Evolutionary conservation across 2,113 vertebrate species (phyloP), one percentile per base, ranked within the genome.

Genomic region (Spizaetus ornatus): DNA sequence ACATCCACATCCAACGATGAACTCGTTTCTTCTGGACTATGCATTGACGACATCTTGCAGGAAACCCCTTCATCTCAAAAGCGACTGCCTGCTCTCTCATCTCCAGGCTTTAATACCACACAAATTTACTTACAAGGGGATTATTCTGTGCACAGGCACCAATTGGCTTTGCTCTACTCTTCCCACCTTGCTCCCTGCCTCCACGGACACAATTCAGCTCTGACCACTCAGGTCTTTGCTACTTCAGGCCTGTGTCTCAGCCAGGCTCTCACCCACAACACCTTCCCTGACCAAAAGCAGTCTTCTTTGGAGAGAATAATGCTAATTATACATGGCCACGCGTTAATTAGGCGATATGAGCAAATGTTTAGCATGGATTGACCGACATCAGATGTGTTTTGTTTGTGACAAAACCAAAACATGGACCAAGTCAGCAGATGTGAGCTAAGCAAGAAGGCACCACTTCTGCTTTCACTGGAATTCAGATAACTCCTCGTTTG

Each of bases 31-130:
- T 21, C 58, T 26, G 26, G 40, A 11, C 58, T 10, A 7, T 1
- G 2, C n/a, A 1, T 2, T 5, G 36, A 21, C 0, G 7, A 13
- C 7, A 1, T 4, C 59, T 23, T 3, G 29, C n/a, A 8, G 67
- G 58, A 55, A 42, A 31, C 2, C 5, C 71, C 71, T 23, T 34
- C 72, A 9, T 14, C 63, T 25, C 6, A 1, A 6, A 20, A 45
- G 47, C 31, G 5, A 2, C 36, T 2, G 14, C 58, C 42, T 17
- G 55, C 40, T 11, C 80, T 20, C 62, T 21, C 25, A 11, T 5
- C 40, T 6, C 66, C 6, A 15, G 58, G 40, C n/a, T 56, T 25
- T 6, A 10, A 9, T 3, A 20, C 56, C 52, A 12, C 45, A 5
- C 32, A 29, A 4, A 38, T 27, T 50, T 13, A 4, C 36, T 10